These are phyloP conservation scores for Lymantria dispar DNA, from an alignment of 2,888 invertebrate genomes.

Conservation along the genomic window DNA sequence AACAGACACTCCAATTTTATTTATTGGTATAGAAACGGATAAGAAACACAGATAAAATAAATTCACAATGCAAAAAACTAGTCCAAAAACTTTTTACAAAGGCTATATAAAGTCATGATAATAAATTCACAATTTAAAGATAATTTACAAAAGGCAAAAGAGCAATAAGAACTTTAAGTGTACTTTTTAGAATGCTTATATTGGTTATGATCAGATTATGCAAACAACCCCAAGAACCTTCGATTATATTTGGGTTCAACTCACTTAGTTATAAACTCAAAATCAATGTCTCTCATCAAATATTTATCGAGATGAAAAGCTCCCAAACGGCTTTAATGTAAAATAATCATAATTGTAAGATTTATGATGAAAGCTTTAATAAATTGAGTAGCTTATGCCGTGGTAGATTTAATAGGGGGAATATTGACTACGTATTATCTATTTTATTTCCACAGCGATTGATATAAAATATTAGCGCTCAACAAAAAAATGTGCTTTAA, in stretches of 20 bases:
- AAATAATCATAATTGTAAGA: constrained; percentile 9
- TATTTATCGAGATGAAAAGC: constrained; percentile 21
- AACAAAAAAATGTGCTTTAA: too few species aligned
- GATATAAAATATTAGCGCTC: background rate
- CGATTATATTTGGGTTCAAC: background rate
- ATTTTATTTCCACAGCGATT: background rate
- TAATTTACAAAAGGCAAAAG: background rate
- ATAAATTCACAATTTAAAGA: too few species aligned
- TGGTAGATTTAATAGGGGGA: background rate
- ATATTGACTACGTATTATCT: background rate
- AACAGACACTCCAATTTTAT: too few species aligned
- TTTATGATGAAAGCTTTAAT: constrained; percentile 5
- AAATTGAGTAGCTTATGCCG: constrained; percentile 1
- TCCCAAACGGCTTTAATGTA: constrained; percentile 7
- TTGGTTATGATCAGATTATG: background rate
- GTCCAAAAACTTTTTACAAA: too few species aligned
- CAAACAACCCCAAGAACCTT: background rate
- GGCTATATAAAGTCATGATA: too few species aligned
- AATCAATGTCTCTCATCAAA: constrained; percentile 4
- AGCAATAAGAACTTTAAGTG: background rate
- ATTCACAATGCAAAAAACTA: too few species aligned
- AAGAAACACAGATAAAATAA: too few species aligned
- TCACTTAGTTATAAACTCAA: background rate
- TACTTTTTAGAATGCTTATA: background rate
- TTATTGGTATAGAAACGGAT: too few species aligned